Base-by-base conservation (phyloP, 2,113 vertebrate species). In the Indicator maculatus region DNA sequence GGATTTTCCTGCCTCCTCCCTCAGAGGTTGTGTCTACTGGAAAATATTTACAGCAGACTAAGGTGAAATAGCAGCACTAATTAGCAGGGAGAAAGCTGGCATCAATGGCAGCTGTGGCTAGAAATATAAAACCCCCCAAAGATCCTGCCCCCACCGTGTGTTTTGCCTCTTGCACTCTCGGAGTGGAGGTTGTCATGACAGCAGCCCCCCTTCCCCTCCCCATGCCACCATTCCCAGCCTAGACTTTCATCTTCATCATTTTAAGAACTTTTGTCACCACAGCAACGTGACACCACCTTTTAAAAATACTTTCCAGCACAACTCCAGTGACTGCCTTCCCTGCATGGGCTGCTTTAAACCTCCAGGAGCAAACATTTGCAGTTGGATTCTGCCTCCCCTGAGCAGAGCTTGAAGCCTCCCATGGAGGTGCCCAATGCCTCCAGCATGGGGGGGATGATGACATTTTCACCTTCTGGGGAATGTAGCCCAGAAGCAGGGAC, bases 221-320 rank as follows among this genome's bases (percentile, higher is more conserved):
- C 83, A 47, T 88, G 93, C 83, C 94, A 94, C 83, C 86, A 55
- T 61, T 93, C 92, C 70, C 83, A 94, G 86, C 88, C 83, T 50
- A 31, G 70, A 86, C 93, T 95, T 95, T 88, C 83, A 90, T 94
- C 89, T 91, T 71, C 76, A 76, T 88, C 85, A 59, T 92, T 92
- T 91, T 83, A 90, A 95, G 86, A 95, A 97, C 95, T 96, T 95
- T 94, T 91, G 65, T 95, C 93, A 84, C 94, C 94, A 96, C 8
- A 36, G 95, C 96, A 96, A 97, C 89, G 0, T 70, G 87, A 88
- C 87, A 93, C 53, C 74, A 87, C 78, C 90, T 96, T 93, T 93
- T 31, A 90, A 93, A 96, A 96, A 76, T 86, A 92, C 89, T 96
- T 94, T 72, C 90, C 76, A 89, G 92, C 77, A 36, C 91, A 96